Conservation (phyloP, 2,797 vertebrate species). For the Hippoglossus hippoglossus region DNA sequence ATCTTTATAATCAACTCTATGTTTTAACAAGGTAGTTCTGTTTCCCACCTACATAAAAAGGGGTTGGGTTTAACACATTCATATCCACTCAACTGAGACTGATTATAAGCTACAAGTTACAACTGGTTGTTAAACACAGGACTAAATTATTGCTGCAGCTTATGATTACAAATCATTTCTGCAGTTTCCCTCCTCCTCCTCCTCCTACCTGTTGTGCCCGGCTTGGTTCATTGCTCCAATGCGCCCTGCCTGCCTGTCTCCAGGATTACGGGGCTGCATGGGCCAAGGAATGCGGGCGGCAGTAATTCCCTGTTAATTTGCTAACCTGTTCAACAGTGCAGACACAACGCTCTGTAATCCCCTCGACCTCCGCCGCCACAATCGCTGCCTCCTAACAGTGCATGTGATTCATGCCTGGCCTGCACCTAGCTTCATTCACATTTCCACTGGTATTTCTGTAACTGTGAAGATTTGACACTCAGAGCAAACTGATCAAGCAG, state of each 20-base stretch:
- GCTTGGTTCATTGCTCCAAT: slow-evolving; percentile 48
- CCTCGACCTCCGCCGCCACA: slow-evolving; percentile 60
- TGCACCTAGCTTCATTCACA: slow-evolving; percentile 45
- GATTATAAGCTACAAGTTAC: background rate
- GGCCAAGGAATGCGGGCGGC: slow-evolving; percentile 77
- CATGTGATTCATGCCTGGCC: slow-evolving; percentile 37
- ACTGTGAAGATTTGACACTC: slow-evolving; percentile 23
- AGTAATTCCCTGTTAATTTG: slow-evolving; percentile 86
- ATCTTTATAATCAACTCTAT: too few relatives aligned
- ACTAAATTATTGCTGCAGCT: background rate
- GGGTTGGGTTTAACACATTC: background rate
- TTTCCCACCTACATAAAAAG: too few relatives aligned
- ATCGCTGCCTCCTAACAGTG: slow-evolving; percentile 50
- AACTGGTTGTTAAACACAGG: slow-evolving; percentile 4
- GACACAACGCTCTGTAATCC: slow-evolving; percentile 79
- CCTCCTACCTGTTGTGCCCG: slow-evolving; percentile 33
- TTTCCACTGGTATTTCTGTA: slow-evolving; percentile 39
- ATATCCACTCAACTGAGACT: slow-evolving; percentile 4
- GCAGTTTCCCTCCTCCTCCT: slow-evolving; percentile 15
- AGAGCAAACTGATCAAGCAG: slow-evolving; percentile 31
- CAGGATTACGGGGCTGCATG: slow-evolving; percentile 71
- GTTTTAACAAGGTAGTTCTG: too few relatives aligned
- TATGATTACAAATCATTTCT: slow-evolving; percentile 22
- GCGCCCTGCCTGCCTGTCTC: slow-evolving; percentile 62
- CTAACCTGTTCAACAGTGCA: slow-evolving; percentile 83